phyloP scores from a whole-genome alignment of 2,888 invertebrate genomes.

The Syrista parreyssii region DNA sequence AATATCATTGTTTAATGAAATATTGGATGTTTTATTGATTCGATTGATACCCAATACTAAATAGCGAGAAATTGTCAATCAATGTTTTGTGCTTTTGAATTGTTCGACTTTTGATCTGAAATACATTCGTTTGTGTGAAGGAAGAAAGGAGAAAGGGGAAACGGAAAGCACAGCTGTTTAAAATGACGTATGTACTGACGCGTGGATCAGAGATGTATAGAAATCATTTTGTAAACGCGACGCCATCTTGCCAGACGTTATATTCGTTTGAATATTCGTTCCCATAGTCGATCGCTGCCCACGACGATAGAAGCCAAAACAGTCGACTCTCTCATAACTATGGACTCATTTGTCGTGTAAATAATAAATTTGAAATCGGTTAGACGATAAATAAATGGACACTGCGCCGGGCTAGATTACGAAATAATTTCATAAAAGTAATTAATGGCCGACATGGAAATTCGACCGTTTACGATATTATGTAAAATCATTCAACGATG shows the following conservation, averaged over 20 bases:
- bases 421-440: background rate
- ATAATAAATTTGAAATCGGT: constrained; percentile 31
- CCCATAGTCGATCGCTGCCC: constrained; percentile 31
- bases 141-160: background rate
- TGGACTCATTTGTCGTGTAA: constrained; percentile 30
- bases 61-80: background rate
- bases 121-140: constrained; percentile 13
- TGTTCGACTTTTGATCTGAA: background rate
- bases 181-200: background rate
- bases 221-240: background rate
- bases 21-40: background rate
- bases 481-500: background rate
- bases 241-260: background rate
- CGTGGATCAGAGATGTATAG: background rate
- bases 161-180: constrained; percentile 2
- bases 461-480: background rate
- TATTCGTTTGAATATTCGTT: background rate
- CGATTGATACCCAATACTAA: background rate
- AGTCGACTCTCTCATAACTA: constrained; percentile 20
- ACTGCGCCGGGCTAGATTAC: constrained; percentile 24
- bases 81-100: too few species aligned
- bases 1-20: background rate
- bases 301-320: constrained; percentile 10
- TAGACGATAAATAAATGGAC: constrained; percentile 26
- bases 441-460: background rate